Evolutionary conservation across 2,797 vertebrate species (phyloP), one percentile per base, ranked within the genome.

Genomic region (Alfaro cultratus): DNA sequence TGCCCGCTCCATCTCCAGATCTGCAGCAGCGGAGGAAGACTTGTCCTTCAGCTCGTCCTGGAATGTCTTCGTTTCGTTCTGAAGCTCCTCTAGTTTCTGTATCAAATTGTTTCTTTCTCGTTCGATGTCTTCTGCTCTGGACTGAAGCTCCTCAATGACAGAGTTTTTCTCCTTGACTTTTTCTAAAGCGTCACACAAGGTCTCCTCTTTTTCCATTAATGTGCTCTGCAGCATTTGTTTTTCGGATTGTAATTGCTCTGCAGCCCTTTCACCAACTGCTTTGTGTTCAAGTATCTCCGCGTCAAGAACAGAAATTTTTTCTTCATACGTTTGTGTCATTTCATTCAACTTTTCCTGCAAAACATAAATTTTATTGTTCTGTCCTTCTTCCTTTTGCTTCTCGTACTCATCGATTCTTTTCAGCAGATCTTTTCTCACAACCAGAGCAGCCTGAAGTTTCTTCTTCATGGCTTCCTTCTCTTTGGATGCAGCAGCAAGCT

Each of bases 381-480:
- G 31, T 75, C 87, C 92, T 39, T 95, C 94, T 77, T 94, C 93
- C 7, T 87, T 93, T 36, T 90, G 92, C 26, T 88, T 95, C 84
- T 97, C 96, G 55, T 95, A 89, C 10, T 92, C 94, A 46, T 95
- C 95, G 2, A 97, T 89, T 83, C 96, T 97, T 45, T 96, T 96
- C 84, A 97, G 81, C 57, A 98, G 91, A 21, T 98, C 96, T 85
- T 97, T 97, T 47, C 97, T 95, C 21, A 97, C 72, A 34, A 97
- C 71, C 41, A 97, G 89, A 0, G 96, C 96, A 3, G 96, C 97
- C 76, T 98, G 97, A 67, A 97, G 95, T 80, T 98, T 98, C 91
- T 96, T 97, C 90, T 95, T 97, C 29, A 95, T 47, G 0, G 89
- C 93, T 2, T 97, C 97, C 88, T 96, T 97, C 77, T 98, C 97